phyloP scores from a whole-genome alignment of 1,140 invertebrate genomes.

The Lordiphosa collinella region DNA sequence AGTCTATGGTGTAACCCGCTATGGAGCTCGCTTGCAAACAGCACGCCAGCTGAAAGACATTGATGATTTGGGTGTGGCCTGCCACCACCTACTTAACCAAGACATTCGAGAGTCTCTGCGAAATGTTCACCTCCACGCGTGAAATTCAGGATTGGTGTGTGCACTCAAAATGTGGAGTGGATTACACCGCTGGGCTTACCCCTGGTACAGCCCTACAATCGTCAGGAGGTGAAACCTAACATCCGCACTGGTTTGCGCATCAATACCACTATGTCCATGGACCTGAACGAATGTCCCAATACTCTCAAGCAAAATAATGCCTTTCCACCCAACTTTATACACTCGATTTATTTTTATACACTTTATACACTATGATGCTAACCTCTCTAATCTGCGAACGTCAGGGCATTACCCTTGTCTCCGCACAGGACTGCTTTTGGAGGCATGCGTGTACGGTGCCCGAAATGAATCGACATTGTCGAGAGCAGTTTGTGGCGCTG shows the following conservation, averaged over 20 bases:
- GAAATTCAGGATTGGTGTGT: slow-evolving; percentile 96
- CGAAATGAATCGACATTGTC: slow-evolving; percentile 95
- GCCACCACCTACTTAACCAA: slow-evolving; percentile 92
- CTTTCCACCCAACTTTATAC: slow-evolving; percentile 99
- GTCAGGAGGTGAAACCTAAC: slow-evolving; percentile 45
- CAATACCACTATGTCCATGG: slow-evolving; percentile 48
- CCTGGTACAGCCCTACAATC: slow-evolving; percentile 94
- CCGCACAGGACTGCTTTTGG: slow-evolving; percentile 99
- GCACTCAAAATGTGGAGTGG: slow-evolving; percentile 93
- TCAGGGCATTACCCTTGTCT: slow-evolving; percentile 93
- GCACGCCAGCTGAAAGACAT: slow-evolving; percentile 94
- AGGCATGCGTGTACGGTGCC: slow-evolving; percentile 95
- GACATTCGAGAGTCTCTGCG: slow-evolving; percentile 92
- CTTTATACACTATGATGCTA: no score
- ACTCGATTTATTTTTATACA: no score
- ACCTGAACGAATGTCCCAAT: slow-evolving; percentile 87
- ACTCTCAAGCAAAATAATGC: slow-evolving; percentile 97
- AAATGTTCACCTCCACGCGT: slow-evolving; percentile 96
- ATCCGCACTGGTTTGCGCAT: slow-evolving; percentile 28
- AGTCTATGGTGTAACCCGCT: slow-evolving; percentile 98
- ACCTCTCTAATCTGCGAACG: slow-evolving; percentile 93
- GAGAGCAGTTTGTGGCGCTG: slow-evolving; percentile 97
- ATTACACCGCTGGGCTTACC: slow-evolving; percentile 96
- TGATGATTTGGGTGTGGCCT: slow-evolving; percentile 87
- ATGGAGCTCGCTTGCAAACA: slow-evolving; percentile 96